Conservation (phyloP, 2,888 invertebrate species). For the Pherbina coryleti region DNA sequence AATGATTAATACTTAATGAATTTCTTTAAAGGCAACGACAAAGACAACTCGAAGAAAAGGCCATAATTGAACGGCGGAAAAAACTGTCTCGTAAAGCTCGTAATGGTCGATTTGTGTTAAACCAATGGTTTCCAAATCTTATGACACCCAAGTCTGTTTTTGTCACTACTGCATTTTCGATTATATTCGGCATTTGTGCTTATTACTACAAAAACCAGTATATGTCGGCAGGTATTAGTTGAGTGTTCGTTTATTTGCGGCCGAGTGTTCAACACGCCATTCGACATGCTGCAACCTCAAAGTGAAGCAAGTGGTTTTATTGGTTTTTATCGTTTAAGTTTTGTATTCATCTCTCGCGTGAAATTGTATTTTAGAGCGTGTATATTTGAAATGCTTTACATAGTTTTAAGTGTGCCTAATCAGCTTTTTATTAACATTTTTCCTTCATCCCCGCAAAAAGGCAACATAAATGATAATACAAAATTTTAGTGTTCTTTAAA, state of each 20-base stretch:
- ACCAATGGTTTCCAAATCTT: constrained; percentile 57
- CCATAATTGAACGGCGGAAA: constrained; percentile 56
- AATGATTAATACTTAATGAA: not conserved
- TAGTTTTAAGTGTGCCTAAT: constrained; percentile 4
- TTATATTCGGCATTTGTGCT: constrained; percentile 68
- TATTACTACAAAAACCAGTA: constrained; percentile 69
- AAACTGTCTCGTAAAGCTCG: constrained; percentile 51
- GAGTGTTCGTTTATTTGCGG: constrained; percentile 58
- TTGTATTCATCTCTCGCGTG: not conserved
- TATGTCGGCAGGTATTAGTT: constrained; percentile 66
- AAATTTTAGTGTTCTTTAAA: not conserved
- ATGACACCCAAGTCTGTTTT: constrained; percentile 63
- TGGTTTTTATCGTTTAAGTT: constrained; percentile 56
- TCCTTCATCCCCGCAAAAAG: not conserved
- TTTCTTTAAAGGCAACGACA: constrained; percentile 72
- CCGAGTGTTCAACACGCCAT: constrained; percentile 48
- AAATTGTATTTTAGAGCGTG: too few species aligned
- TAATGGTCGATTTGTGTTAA: constrained; percentile 55
- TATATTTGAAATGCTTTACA: constrained; percentile 2
- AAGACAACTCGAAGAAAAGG: constrained; percentile 73
- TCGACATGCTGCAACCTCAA: constrained; percentile 51
- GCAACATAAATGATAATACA: not conserved
- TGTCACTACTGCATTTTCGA: constrained; percentile 69
- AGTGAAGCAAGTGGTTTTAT: constrained; percentile 53
- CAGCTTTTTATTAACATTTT: not conserved